phyloP scores from a whole-genome alignment of 2,113 vertebrate genomes.

The Archilochus colubris region DNA sequence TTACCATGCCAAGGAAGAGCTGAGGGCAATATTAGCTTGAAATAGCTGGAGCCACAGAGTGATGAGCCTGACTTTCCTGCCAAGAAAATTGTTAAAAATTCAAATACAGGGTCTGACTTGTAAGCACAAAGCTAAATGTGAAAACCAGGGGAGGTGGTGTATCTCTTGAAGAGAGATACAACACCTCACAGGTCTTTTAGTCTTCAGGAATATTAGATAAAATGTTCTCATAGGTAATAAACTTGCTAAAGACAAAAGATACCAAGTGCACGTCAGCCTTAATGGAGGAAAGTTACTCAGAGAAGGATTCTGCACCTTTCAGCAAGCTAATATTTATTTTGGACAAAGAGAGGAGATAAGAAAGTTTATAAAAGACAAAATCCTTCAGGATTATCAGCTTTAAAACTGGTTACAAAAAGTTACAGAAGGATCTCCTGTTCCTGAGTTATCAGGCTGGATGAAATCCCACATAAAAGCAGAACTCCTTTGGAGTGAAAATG shows the following conservation, averaged over 20 bases:
- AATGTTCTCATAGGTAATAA: background rate
- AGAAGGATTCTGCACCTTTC: background rate
- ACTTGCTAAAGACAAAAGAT: background rate
- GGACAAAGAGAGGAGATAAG: background rate
- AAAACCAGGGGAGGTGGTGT: conserved; percentile 10
- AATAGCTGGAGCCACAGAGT: background rate
- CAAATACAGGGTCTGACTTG: conserved; percentile 37
- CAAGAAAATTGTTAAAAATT: conserved; percentile 39
- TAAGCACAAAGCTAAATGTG: conserved; percentile 3
- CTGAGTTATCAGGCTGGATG: background rate
- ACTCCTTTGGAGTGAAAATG: background rate
- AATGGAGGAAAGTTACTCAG: background rate
- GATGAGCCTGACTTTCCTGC: conserved; percentile 50
- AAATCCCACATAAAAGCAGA: background rate
- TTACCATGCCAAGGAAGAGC: background rate
- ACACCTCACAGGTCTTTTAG: background rate
- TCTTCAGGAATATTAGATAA: too few relatives aligned
- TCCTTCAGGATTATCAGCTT: background rate
- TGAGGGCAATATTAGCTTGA: background rate
- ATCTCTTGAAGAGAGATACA: background rate
- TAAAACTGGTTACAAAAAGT: background rate
- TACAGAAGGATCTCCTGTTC: background rate
- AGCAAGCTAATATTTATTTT: background rate
- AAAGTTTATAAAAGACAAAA: background rate
- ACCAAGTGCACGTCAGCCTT: background rate